Percentiles rank a stretch among this genome's conserved stretches.
Conservation (phyloP, 2,888 invertebrate genomes). For the Drosophila siamana region DNA sequence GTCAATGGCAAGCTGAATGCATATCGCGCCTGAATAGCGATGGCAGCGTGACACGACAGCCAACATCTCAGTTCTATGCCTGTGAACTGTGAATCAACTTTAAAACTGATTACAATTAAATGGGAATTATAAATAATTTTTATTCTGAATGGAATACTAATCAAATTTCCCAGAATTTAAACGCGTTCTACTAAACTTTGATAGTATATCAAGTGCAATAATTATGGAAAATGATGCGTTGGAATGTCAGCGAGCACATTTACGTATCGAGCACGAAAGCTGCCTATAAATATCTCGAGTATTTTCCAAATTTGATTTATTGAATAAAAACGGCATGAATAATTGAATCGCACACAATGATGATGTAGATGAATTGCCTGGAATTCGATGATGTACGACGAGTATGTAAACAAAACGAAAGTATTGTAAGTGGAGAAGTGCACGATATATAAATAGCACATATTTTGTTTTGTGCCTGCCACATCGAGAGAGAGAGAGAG, state of each 20-base stretch:
- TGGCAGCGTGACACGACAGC: slow-evolving; percentile 46
- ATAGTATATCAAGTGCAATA: background rate
- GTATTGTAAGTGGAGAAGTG: slow-evolving; percentile 14
- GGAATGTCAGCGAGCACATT: too few relatives aligned
- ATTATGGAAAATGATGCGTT: background rate
- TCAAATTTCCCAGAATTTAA: background rate
- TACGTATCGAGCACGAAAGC: background rate
- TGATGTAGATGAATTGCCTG: slow-evolving; percentile 10
- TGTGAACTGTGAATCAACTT: background rate
- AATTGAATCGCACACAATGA: background rate
- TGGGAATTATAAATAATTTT: background rate
- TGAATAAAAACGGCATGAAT: slow-evolving; percentile 9
- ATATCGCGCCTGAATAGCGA: slow-evolving; percentile 33
- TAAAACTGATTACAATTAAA: too few relatives aligned
- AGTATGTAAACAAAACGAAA: slow-evolving; percentile 17
- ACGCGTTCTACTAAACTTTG: too few relatives aligned
- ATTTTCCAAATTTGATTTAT: slow-evolving; percentile 3
- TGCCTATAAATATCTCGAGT: slow-evolving; percentile 11
- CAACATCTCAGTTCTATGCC: background rate
- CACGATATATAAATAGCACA: slow-evolving; percentile 20
- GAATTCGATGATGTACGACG: slow-evolving; percentile 15
- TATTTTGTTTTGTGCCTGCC: background rate
- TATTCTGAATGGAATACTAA: background rate
- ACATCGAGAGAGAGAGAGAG: background rate
- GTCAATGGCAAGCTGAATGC: slow-evolving; percentile 60